Evolutionary conservation across 2,113 vertebrate species (phyloP), one percentile per base, ranked within the genome.

Genomic region (Myrmecobius fasciatus): DNA sequence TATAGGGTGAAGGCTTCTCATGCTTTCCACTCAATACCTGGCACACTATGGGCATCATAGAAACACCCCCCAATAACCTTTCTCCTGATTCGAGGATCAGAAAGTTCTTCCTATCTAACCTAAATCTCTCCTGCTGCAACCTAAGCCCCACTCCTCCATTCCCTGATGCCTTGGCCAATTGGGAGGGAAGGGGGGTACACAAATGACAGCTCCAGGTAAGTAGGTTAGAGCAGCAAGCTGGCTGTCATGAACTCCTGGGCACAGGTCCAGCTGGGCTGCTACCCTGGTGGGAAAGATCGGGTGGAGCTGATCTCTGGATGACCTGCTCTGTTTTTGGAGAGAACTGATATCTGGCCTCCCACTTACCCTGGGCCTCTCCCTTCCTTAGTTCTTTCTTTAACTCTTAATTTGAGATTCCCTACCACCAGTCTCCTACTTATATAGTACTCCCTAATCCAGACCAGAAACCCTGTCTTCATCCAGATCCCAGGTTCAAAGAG

Each of bases 71-170:
- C 90, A 89, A n/a, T 14, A 94, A 22, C 31, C 90, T 83, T 52
- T 89, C 83, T 31, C 67, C 49, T 90, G 49, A 31, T 12, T 54
- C 28, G 91, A 89, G 46, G 28, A 22, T 54, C 90, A 89, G 53
- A 92, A 90, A 94, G 67, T 36, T 1, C 36, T 91, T 56, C 46
- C n/a, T 89, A 95, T 88, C 95, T 95, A 95, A 94, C 93, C 95
- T 94, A 94, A 89, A 93, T 96, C 96, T 96, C 54, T 94, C 91
- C 49, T 91, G 88, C 54, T 89, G 94, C 91, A 95, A 91, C 47
- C 56, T 43, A 88, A 95, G 92, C 89, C 93, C 93, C 91, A 92
- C 0, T 5, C 31, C 10, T 75, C 67, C 49, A 94, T 89, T 94
- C 54, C 83, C 53, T 75, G 20, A 4, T 83, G 67, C 36, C n/a